These are phyloP conservation scores for Numenius phaeopus DNA, from an alignment of 2,797 vertebrate species.

Conservation along the genomic window DNA sequence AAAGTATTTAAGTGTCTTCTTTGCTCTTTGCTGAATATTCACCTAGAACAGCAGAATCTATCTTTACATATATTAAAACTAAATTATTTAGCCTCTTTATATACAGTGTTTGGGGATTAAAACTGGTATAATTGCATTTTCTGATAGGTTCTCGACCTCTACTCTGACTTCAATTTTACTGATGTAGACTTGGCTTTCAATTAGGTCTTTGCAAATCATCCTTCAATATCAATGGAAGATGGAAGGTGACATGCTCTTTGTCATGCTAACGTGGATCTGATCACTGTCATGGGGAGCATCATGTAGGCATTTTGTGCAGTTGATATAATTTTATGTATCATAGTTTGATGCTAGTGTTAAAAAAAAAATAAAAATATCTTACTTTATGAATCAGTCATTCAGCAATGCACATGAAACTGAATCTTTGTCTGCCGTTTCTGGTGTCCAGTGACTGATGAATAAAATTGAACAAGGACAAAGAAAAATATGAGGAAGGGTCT, in stretches of 20 bases:
- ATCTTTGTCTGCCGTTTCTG: background rate
- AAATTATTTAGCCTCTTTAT: background rate
- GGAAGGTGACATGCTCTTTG: background rate
- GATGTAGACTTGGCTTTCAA: background rate
- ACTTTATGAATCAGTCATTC: background rate
- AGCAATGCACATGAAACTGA: background rate
- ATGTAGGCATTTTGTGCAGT: background rate
- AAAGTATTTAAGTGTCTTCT: background rate
- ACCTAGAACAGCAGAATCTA: background rate
- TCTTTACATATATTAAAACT: background rate
- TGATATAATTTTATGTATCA: slow-evolving; percentile 3
- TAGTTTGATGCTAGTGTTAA: background rate
- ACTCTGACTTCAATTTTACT: background rate
- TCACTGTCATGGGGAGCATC: background rate
- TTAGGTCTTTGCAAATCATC: background rate
- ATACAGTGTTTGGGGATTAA: background rate
- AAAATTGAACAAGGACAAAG: background rate
- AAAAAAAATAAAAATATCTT: background rate
- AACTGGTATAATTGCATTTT: background rate
- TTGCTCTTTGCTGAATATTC: background rate
- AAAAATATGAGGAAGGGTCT: background rate
- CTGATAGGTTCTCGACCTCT: background rate
- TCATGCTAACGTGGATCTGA: background rate
- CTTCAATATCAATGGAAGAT: background rate
- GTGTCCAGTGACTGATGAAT: background rate